Percentiles rank a stretch among this genome's conserved stretches.
These are phyloP conservation scores for Notospermus geniculatus DNA, from an alignment of 1,140 invertebrate genomes.

Conservation along the genomic window DNA sequence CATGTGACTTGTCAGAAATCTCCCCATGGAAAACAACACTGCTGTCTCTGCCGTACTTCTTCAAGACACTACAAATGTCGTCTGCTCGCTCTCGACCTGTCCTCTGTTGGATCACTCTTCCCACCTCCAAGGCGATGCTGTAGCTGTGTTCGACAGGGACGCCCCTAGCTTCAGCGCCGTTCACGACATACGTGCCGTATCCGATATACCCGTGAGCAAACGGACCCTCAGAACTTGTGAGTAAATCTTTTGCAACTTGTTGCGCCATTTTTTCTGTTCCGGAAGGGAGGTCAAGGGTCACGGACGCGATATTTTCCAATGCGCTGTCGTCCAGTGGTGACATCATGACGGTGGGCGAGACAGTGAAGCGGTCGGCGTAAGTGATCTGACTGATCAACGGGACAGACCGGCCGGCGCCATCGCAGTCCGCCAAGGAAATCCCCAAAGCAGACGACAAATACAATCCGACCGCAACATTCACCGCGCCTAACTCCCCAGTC, in stretches of 20 bases:
- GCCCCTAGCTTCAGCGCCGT: not conserved
- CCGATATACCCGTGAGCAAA: not conserved
- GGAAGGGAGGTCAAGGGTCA: not conserved
- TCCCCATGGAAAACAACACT: not conserved
- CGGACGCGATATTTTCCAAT: not conserved
- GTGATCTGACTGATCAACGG: slow-evolving; percentile 6
- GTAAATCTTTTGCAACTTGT: not conserved
- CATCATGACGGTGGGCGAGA: not conserved
- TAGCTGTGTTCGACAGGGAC: not conserved
- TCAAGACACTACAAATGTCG: not conserved
- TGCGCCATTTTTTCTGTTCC: slow-evolving; percentile 4
- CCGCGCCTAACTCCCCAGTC: slow-evolving; percentile 1
- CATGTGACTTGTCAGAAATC: not conserved
- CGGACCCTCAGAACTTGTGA: not conserved
- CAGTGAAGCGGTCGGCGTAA: slow-evolving; percentile 4
- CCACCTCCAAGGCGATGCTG: not conserved
- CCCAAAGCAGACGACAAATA: slow-evolving; percentile 3
- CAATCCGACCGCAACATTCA: not conserved
- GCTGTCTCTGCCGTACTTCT: not conserved
- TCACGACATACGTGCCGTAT: slow-evolving; percentile 1
- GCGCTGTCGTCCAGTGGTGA: not conserved
- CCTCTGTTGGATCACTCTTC: not conserved
- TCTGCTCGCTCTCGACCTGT: not conserved
- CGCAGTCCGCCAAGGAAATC: not conserved
- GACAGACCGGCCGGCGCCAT: slow-evolving; percentile 1